Percentiles rank a stretch among this genome's conserved stretches.
Conservation (phyloP, 2,797 vertebrate genomes). For the Carapus acus region DNA sequence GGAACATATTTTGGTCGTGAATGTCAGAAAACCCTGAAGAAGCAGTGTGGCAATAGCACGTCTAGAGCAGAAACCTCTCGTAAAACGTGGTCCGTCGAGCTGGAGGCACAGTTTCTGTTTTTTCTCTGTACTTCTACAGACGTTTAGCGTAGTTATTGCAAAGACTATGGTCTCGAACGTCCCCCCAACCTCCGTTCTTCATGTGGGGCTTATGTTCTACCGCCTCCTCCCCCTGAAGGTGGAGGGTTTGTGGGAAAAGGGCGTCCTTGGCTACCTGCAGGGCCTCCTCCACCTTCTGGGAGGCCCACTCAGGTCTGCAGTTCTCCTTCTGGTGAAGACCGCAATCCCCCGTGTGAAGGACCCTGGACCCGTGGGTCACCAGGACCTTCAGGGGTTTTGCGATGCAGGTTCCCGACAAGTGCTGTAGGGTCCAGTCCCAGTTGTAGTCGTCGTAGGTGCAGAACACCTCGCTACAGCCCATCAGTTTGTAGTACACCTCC, state of each 20-base stretch:
- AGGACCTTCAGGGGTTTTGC: constrained; percentile 72
- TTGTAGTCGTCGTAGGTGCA: constrained; percentile 82
- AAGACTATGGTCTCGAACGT: constrained; percentile 72
- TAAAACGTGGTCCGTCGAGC: neutral
- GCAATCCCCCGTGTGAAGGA: constrained; percentile 76
- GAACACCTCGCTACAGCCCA: constrained; percentile 72
- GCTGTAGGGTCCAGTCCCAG: constrained; percentile 82
- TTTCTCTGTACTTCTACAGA: too few species aligned
- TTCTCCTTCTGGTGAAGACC: constrained; percentile 70
- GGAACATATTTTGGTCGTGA: constrained; percentile 20
- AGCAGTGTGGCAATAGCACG: constrained; percentile 34
- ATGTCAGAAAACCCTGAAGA: constrained; percentile 26
- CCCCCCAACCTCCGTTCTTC: constrained; percentile 80
- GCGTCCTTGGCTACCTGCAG: constrained; percentile 42
- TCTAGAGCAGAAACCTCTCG: constrained; percentile 16
- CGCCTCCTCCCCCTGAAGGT: constrained; percentile 36
- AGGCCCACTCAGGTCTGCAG: constrained; percentile 66
- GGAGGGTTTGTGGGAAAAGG: constrained; percentile 65
- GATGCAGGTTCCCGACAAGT: constrained; percentile 75
- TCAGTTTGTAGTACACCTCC: constrained; percentile 76
- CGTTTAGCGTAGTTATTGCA: constrained; percentile 73
- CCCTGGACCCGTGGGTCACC: constrained; percentile 64
- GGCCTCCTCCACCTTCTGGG: constrained; percentile 45
- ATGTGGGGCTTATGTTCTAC: constrained; percentile 65
- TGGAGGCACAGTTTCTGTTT: constrained; percentile 28